Conservation (phyloP, 2,888 invertebrate genomes). For the Minunthozetes semirufus region DNA sequence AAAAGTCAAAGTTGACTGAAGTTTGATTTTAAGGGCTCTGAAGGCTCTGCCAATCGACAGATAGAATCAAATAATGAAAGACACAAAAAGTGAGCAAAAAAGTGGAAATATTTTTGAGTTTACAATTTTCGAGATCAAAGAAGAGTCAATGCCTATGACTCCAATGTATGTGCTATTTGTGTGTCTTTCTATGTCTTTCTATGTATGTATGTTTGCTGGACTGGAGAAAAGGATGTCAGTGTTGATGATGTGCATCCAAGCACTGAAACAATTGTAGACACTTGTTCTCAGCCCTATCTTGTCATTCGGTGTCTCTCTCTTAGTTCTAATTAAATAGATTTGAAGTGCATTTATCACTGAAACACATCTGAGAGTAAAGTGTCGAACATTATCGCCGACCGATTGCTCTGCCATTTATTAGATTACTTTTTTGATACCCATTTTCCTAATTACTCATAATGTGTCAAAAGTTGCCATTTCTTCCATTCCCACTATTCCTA, state of each 20-base stretch:
- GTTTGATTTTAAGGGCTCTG: slow-evolving; percentile 8
- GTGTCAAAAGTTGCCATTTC: not conserved
- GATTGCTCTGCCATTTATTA: not conserved
- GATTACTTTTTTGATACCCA: not conserved
- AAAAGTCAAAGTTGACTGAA: slow-evolving; percentile 29
- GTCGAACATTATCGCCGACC: slow-evolving; percentile 5
- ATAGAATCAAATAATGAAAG: not conserved
- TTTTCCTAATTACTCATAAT: slow-evolving; percentile 5
- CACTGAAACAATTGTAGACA: not conserved
- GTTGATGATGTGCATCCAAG: slow-evolving; percentile 18
- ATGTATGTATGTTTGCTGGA: not conserved
- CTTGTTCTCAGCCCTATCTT: not conserved
- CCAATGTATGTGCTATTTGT: not conserved
- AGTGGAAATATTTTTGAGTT: not conserved
- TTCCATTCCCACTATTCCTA: not conserved
- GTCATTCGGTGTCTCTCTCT: not conserved
- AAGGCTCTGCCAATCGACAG: not conserved
- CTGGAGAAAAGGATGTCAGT: slow-evolving; percentile 25
- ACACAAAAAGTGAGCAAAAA: not conserved
- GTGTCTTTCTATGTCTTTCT: not conserved
- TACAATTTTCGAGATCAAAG: not conserved
- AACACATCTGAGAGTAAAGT: not conserved
- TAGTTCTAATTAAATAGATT: slow-evolving; percentile 25
- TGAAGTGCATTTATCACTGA: slow-evolving; percentile 4
- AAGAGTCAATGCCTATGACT: not conserved